A percentile compares a stretch with the other conserved stretches of the same genome.
Evolutionary conservation across 1,140 invertebrate species (phyloP).

Genomic region (Drosophila triauraria): DNA sequence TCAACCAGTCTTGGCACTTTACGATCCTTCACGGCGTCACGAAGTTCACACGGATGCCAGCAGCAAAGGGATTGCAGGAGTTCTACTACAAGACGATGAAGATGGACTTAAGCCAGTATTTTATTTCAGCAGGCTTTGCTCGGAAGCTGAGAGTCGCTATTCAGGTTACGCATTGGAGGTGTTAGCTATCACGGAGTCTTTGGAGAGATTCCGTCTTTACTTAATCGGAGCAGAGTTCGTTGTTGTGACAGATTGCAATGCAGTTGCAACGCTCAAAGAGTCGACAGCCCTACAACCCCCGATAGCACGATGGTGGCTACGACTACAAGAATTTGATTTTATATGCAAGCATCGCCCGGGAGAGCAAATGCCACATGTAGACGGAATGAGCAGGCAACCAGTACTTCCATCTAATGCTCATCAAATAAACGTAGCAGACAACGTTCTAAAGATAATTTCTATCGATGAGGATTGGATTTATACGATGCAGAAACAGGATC

Average conservation of each 20-base stretch:
- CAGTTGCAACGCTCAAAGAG: no score
- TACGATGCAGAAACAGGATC: no score
- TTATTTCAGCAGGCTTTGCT: neutral
- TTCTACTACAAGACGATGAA: neutral
- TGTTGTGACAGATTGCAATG: no score
- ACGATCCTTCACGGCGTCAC: neutral
- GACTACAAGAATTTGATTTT: neutral
- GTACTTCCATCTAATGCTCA: neutral
- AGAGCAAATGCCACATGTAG: neutral
- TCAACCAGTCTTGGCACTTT: neutral
- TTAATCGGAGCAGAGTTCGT: no score
- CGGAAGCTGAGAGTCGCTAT: neutral
- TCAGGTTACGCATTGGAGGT: neutral
- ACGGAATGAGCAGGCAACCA: neutral
- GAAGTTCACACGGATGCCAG: constrained; percentile 1
- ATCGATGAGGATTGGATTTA: no score
- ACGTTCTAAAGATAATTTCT: no score
- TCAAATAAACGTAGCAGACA: no score
- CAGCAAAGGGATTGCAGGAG: neutral
- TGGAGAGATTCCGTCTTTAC: neutral
- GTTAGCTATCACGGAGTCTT: neutral
- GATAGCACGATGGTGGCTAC: neutral
- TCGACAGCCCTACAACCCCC: neutral
- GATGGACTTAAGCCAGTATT: neutral
- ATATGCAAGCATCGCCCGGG: no score